Base-by-base conservation (phyloP, 2,113 vertebrate genomes). In the Cottus gobio region DNA sequence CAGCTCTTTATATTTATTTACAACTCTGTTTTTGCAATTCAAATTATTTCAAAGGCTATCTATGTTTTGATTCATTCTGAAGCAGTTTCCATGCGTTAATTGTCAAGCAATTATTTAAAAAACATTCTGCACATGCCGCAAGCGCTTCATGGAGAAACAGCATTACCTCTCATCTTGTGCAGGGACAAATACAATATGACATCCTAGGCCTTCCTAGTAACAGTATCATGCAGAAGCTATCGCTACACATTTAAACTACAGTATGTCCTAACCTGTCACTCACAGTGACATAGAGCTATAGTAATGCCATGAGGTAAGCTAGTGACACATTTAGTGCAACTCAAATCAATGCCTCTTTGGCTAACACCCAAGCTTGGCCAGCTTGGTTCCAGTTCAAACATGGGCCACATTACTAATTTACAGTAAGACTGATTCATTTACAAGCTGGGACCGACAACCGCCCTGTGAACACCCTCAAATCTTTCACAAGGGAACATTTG, bases 281-380 rank as follows among this genome's bases (percentile, higher is more conserved):
- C 39, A 44, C 12, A 60, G 73, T 90, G 89, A 91, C 89, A 15
- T 30, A 10, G 77, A 71, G 79, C 48, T 60, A 34, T 37, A 76
- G 80, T 75, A 79, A 92, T 90, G 79, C 65, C 30, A 85, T 84
- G 90, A 93, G 77, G 84, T 90, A 87, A 90, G 79, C 77, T 71
- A 42, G 39, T 65, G 84, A 84, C 67, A 77, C 63, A 83, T 81
- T 77, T 71, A 65, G 63, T 82, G 36, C 46, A 71, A 34, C 75
- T 77, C 48, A 48, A 74, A 83, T 90, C 80, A 20, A 80, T 81
- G 68, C 71, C 16, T 44, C 22, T 78, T n/a, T 80, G 85, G 71
- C 57, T 65, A 75, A 75, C 54, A 18, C 20, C 67, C 72, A 63
- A 22, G 36, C 30, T 67, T 10, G n/a, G 28, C 39, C 36, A 18